These are phyloP conservation scores for Nemopilema nomurai DNA, from an alignment of 30 jellyfish, hydroid and myxozoan genomes.

Conservation along the genomic window DNA sequence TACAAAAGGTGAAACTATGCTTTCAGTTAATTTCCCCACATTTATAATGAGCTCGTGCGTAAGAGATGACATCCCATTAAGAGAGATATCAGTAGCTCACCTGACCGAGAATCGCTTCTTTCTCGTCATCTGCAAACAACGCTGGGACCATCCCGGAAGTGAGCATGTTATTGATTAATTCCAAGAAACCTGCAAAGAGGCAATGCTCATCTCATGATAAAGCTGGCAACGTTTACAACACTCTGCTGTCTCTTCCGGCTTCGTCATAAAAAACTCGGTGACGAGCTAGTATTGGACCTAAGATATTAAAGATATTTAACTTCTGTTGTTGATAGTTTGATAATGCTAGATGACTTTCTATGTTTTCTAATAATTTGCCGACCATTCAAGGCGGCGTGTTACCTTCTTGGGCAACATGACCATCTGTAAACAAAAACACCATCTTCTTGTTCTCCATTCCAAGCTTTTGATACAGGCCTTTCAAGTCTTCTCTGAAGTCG, in stretches of 20 bases:
- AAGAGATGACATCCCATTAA: too few relatives aligned
- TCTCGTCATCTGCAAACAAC: slow-evolving; percentile 94
- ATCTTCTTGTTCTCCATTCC: slow-evolving; percentile 90
- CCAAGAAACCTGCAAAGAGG: slow-evolving; percentile 81
- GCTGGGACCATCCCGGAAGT: slow-evolving; percentile 99
- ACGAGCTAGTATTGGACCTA: too few relatives aligned
- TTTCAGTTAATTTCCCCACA: too few relatives aligned
- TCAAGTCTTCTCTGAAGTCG: slow-evolving; percentile 93
- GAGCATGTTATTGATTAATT: slow-evolving; percentile 91
- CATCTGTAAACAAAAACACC: slow-evolving; percentile 96
- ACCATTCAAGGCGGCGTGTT: too few relatives aligned
- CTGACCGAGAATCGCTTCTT: slow-evolving; percentile 82
- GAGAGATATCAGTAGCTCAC: slow-evolving; percentile 29
- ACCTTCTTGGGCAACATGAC: slow-evolving; percentile 98
- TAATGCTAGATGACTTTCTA: too few relatives aligned
- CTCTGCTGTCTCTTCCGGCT: too few relatives aligned
- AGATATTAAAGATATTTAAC: too few relatives aligned
- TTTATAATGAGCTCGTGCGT: too few relatives aligned
- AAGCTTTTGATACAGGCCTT: slow-evolving; percentile 74
- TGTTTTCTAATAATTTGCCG: too few relatives aligned
- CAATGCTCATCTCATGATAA: background rate
- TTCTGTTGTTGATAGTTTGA: too few relatives aligned
- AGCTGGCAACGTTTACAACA: too few relatives aligned
- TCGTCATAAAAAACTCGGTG: background rate
- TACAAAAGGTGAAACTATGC: too few relatives aligned